Percentiles rank a stretch among this genome's conserved stretches.
Evolutionary conservation across 2,888 invertebrate species (phyloP).

Genomic region (Campoplex nolae): DNA sequence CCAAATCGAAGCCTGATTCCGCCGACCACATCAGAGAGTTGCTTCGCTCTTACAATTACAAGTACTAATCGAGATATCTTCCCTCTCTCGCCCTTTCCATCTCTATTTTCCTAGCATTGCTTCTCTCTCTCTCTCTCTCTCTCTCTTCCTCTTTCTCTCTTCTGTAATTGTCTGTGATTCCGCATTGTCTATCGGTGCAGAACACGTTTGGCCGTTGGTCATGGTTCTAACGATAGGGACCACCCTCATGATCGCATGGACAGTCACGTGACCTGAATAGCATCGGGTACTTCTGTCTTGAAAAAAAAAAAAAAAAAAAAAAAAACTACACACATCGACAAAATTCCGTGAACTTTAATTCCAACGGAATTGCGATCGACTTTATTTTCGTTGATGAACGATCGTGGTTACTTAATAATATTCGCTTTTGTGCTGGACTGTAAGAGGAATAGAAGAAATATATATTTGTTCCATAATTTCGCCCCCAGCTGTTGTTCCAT

Average conservation of each 20-base stretch:
- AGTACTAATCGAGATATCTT: conserved; percentile 58
- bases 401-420: neutral
- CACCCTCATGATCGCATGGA: conserved; percentile 42
- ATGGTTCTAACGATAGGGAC: conserved; percentile 40
- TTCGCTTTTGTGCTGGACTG: neutral
- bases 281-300: neutral
- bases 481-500: neutral
- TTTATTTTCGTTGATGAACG: neutral
- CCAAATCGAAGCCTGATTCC: conserved; percentile 6
- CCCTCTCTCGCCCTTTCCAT: neutral
- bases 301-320: neutral
- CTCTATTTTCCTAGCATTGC: conserved; percentile 8
- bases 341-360: neutral
- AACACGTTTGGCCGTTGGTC: conserved; percentile 60
- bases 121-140: conserved; percentile 1
- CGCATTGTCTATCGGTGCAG: conserved; percentile 68
- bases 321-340: neutral
- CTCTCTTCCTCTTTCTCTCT: conserved; percentile 27
- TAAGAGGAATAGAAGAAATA: neutral
- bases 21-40: conserved; percentile 48
- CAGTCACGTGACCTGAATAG: conserved; percentile 66
- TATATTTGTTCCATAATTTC: neutral
- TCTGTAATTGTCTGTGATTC: conserved; percentile 70
- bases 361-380: neutral
- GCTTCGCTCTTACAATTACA: conserved; percentile 57